Base-by-base conservation (phyloP, 1,140 invertebrate species). In the Calephelis nemesis region DNA sequence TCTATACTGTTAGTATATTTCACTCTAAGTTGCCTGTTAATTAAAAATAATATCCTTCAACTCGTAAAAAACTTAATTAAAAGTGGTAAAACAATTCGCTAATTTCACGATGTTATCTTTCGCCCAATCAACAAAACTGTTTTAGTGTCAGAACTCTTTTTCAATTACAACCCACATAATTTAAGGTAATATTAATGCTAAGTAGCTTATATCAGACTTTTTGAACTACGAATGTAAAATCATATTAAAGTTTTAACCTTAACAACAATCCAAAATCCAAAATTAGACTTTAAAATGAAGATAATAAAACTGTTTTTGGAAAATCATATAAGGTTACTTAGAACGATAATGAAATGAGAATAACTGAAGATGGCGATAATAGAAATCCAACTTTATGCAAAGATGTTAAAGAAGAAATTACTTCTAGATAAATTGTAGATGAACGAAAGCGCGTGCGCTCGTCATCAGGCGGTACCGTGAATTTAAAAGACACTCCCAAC, bases 401-500 rank as follows among this genome's bases (percentile, higher is more conserved):
- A 47, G 11, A 12, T n/a, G 12, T 42, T 69, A 71, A 52, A 68
- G 62, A 47, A 13, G 62, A 49, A 54, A 67, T 58, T 75, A 6
- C n/a, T 52, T 48, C 10, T 47, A 11, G 13, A 39, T 15, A 64
- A 65, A 39, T 63, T 45, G 52, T 47, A 64, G 62, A 47, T 65
- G 65, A 71, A 65, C 68, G 52, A 65, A 74, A 47, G 67, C 65
- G 73, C 71, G 69, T 72, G 73, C 74, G 65, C 67, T 68, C 74
- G 68, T 74, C 74, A 72, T 64, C 65, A 45, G 68, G 68, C 65
- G 60, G 62, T 70, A 72, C 74, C 63, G 70, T 72, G 74, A 72
- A 74, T 76, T 76, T 72, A 72, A 70, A 75, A 75, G 71, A 68
- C 65, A 73, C 71, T 72, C 19, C 62, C 66, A 68, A 74, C 73